A percentile compares a stretch with the other conserved stretches of the same genome.
Conservation (phyloP, 2,888 invertebrate species). For the Polyommatus icarus region DNA sequence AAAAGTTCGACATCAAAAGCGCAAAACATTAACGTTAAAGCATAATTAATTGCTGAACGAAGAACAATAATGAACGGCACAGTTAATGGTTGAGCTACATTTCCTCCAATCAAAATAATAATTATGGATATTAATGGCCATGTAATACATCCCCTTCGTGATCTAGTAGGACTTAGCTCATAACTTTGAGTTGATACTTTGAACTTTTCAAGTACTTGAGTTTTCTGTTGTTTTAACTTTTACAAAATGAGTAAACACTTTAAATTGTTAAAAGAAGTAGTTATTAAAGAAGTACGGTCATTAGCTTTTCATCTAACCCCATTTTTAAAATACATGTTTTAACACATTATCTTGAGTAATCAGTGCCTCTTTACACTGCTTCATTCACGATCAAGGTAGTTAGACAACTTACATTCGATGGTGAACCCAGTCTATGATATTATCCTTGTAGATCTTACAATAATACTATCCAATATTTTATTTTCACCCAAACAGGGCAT, state of each 20-base stretch:
- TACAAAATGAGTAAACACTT: not conserved
- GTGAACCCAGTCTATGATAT: too few species aligned
- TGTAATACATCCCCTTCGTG: not conserved
- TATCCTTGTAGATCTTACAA: too few species aligned
- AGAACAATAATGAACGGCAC: constrained; percentile 1
- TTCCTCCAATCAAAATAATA: not conserved
- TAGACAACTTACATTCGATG: not conserved
- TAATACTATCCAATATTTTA: too few species aligned
- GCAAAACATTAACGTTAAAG: not conserved
- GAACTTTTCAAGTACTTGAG: not conserved
- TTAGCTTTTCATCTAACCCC: not conserved
- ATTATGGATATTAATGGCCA: not conserved
- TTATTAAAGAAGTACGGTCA: not conserved
- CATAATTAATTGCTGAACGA: not conserved
- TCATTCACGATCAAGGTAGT: too few species aligned
- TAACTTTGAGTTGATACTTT: not conserved
- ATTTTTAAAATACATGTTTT: too few species aligned
- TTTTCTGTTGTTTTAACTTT: not conserved
- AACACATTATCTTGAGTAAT: not conserved
- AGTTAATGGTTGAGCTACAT: not conserved
- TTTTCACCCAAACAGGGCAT: too few species aligned
- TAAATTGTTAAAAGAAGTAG: too few species aligned
- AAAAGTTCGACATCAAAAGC: not conserved
- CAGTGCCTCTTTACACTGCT: not conserved
- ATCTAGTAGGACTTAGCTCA: not conserved